Conservation (phyloP, 2,888 invertebrate species). For the Trachelus troglodyta region DNA sequence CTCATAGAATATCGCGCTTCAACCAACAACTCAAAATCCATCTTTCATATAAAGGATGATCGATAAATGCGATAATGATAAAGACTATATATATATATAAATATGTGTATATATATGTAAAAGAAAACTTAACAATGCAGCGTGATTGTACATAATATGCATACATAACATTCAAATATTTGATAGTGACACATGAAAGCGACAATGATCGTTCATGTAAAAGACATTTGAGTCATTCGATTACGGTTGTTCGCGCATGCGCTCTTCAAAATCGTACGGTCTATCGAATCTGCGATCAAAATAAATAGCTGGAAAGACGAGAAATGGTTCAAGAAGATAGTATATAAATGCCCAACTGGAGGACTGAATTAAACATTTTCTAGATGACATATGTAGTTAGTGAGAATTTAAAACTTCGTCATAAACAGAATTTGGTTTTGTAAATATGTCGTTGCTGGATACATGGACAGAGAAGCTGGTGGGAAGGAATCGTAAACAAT, state of each 20-base stretch:
- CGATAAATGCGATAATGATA: too few species aligned
- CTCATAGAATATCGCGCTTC: too few species aligned
- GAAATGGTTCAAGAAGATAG: neutral
- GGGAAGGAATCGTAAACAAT: neutral
- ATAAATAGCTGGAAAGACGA: neutral
- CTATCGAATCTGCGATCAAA: neutral
- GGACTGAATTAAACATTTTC: conserved; percentile 56
- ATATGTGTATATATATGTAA: neutral
- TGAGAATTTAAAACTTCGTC: conserved; percentile 44
- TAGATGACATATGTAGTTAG: conserved; percentile 50
- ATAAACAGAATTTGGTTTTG: conserved; percentile 43
- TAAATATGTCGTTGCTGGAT: conserved; percentile 48
- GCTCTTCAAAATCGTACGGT: neutral
- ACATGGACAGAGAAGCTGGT: neutral
- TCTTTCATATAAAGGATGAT: too few species aligned
- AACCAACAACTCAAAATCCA: too few species aligned
- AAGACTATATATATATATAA: too few species aligned
- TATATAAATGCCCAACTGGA: conserved; percentile 20
- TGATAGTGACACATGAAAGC: neutral
- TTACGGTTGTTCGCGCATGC: neutral
- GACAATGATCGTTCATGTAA: neutral
- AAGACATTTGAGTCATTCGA: neutral
- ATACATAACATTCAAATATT: neutral
- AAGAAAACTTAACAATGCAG: neutral
- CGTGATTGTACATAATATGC: neutral